Conservation (phyloP, 2,113 vertebrate species). For the Columba livia region DNA sequence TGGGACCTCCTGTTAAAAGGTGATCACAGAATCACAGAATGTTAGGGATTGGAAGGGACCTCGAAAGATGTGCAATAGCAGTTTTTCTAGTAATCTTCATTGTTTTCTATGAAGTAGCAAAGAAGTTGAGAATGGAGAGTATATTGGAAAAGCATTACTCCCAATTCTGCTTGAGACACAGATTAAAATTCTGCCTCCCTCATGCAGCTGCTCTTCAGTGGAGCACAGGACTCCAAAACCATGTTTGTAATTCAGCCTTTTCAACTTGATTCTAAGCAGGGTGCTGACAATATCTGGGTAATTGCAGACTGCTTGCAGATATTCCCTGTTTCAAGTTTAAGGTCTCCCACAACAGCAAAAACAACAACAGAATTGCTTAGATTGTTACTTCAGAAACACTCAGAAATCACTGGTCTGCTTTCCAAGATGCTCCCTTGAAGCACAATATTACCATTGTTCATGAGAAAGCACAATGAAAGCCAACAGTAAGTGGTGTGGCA, state of each 20-base stretch:
- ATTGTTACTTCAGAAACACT: background rate
- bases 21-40: too few relatives aligned
- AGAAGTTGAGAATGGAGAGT: background rate
- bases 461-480: background rate
- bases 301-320: slow-evolving; percentile 2
- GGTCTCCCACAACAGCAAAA: background rate
- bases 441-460: background rate
- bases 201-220: background rate
- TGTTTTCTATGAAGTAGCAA: background rate
- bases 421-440: background rate
- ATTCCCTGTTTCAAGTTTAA: background rate
- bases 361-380: background rate
- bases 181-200: background rate
- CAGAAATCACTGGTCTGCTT: background rate
- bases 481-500: background rate
- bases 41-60: too few relatives aligned
- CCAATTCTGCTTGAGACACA: background rate
- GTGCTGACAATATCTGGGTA: background rate
- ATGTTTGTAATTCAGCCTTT: background rate
- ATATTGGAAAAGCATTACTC: background rate
- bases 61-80: background rate
- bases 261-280: background rate
- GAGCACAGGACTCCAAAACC: background rate
- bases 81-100: background rate
- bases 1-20: background rate